Evolutionary conservation across 2,888 invertebrate genomes (phyloP).

Genomic region (Vanessa cardui): DNA sequence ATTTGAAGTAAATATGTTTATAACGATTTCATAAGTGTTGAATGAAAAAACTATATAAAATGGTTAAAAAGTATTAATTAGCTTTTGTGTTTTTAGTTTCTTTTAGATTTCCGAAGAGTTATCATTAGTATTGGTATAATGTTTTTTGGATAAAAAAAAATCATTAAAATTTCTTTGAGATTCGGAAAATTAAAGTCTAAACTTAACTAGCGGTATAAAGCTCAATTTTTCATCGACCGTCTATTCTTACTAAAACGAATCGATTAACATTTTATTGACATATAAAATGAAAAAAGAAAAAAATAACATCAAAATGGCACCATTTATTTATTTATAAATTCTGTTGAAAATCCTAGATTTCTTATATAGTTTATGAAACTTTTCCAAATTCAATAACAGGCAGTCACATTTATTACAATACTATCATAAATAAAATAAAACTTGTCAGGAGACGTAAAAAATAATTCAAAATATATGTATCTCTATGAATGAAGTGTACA

Average conservation of each 20-base stretch:
- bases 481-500: constrained; percentile 35
- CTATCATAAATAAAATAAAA: constrained; percentile 44
- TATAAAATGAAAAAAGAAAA: constrained; percentile 42
- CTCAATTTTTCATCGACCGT: too few species aligned
- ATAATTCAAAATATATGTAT: constrained; percentile 21
- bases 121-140: too few species aligned
- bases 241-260: neutral
- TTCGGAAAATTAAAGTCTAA: too few species aligned
- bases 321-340: constrained; percentile 61
- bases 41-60: too few species aligned
- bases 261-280: constrained; percentile 19
- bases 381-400: constrained; percentile 64
- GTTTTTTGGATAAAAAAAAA: too few species aligned
- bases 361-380: constrained; percentile 52
- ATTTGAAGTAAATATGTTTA: too few species aligned
- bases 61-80: too few species aligned
- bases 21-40: too few species aligned
- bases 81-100: too few species aligned
- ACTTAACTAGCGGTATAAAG: too few species aligned
- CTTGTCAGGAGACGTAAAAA: constrained; percentile 15
- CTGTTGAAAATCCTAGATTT: constrained; percentile 48
- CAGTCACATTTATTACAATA: constrained; percentile 50
- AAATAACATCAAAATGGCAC: constrained; percentile 66
- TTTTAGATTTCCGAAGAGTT: too few species aligned
- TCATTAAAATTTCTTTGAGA: too few species aligned